A percentile compares a stretch with the other conserved stretches of the same genome.
Conservation (phyloP, 2,797 vertebrate species). For the Eulemur rubriventer region DNA sequence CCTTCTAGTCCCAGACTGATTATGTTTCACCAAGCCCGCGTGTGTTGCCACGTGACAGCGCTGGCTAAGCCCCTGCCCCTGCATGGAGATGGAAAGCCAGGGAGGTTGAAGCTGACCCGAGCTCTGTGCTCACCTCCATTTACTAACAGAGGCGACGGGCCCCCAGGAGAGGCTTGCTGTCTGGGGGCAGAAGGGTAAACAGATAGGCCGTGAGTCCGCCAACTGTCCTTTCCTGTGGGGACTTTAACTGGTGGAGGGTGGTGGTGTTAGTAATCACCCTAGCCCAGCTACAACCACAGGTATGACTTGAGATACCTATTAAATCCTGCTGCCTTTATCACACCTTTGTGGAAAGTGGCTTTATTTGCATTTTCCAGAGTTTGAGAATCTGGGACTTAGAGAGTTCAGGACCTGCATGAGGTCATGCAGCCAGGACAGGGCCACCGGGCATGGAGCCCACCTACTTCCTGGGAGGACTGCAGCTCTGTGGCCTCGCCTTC, state of each 20-base stretch:
- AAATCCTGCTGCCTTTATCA: neutral
- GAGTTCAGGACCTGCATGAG: neutral
- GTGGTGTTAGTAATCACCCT: neutral
- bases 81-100: neutral
- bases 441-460: neutral
- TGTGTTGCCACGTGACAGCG: constrained; percentile 34
- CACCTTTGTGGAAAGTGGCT: neutral
- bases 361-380: neutral
- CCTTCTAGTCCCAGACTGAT: constrained; percentile 24
- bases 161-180: neutral
- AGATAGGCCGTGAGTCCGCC: rapidly evolving
- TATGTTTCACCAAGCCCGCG: neutral
- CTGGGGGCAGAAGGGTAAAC: neutral
- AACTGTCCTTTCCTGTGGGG: neutral
- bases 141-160: rapidly evolving
- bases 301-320: neutral
- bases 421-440: neutral
- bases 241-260: neutral
- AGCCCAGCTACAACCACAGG: rapidly evolving
- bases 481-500: neutral
- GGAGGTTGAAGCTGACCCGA: neutral
- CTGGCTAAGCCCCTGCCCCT: neutral
- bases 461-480: neutral
- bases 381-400: neutral
- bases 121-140: neutral